A percentile compares a stretch with the other conserved stretches of the same genome.
Conservation (phyloP, 2,888 invertebrate species). For the Notodonta dromedarius region DNA sequence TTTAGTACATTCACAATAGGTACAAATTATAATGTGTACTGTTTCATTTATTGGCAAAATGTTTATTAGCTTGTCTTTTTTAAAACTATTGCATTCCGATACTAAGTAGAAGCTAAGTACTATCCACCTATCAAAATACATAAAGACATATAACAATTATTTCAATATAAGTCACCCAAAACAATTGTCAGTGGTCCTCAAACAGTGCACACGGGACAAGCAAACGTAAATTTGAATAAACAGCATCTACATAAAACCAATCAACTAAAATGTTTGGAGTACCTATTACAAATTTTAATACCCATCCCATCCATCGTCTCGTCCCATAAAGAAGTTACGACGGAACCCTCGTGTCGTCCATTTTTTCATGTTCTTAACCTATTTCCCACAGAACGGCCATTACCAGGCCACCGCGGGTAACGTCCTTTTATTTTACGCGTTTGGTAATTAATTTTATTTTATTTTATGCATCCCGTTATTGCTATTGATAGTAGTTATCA, state of each 20-base stretch:
- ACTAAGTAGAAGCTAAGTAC: too few relatives aligned
- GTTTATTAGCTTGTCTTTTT: too few relatives aligned
- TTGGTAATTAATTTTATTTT: conserved; percentile 6
- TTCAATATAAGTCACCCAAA: too few relatives aligned
- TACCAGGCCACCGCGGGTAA: conserved; percentile 31
- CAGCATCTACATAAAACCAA: background rate
- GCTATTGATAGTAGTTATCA: background rate
- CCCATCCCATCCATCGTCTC: background rate
- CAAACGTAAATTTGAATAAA: too few relatives aligned
- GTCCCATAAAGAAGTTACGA: conserved; percentile 6
- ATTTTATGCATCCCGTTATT: conserved; percentile 4
- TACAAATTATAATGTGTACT: too few relatives aligned
- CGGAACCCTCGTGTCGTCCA: conserved; percentile 25
- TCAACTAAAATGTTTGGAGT: background rate
- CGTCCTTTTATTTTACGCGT: conserved; percentile 21
- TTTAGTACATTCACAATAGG: too few relatives aligned
- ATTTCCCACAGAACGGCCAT: conserved; percentile 28
- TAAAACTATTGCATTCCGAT: too few relatives aligned
- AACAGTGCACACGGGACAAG: too few relatives aligned
- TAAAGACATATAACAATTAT: too few relatives aligned
- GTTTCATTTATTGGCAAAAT: too few relatives aligned
- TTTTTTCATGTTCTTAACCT: conserved; percentile 22
- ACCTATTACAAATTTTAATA: background rate
- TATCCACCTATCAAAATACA: too few relatives aligned
- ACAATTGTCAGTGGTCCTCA: too few relatives aligned